phyloP scores from a whole-genome alignment of 2,888 invertebrate species.

The Xylocampa areola region DNA sequence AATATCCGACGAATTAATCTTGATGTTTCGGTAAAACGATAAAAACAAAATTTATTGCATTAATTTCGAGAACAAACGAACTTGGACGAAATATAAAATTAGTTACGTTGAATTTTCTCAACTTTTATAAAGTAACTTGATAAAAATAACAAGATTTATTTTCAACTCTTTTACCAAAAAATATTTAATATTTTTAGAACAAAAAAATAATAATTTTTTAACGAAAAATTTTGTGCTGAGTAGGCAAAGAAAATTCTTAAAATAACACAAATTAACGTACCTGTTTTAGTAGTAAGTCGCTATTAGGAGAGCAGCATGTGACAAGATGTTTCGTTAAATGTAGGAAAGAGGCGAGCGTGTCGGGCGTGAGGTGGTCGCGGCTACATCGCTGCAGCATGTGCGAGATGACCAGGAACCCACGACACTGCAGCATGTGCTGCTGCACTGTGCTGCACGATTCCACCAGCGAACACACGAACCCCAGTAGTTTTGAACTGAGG shows the following conservation, averaged over 20 bases:
- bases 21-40: slow-evolving; percentile 57
- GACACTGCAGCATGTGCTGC: slow-evolving; percentile 99
- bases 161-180: slow-evolving; percentile 19
- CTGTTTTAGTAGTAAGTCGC: slow-evolving; percentile 97
- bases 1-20: slow-evolving; percentile 63
- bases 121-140: slow-evolving; percentile 43
- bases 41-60: slow-evolving; percentile 60
- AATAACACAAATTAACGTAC: slow-evolving; percentile 83
- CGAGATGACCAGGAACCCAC: slow-evolving; percentile 99
- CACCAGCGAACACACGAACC: slow-evolving; percentile 99
- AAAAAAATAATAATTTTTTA: slow-evolving; percentile 7
- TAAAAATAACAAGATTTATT: slow-evolving; percentile 37
- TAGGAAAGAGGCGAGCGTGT: slow-evolving; percentile 97
- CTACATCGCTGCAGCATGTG: slow-evolving; percentile 98
- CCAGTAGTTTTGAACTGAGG: slow-evolving; percentile 97
- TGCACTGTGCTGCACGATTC: slow-evolving; percentile 99
- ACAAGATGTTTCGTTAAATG: slow-evolving; percentile 97
- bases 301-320: slow-evolving; percentile 97
- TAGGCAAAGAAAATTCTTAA: not conserved
- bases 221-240: not conserved
- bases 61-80: slow-evolving; percentile 55
- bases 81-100: slow-evolving; percentile 47
- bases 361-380: slow-evolving; percentile 97
- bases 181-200: slow-evolving; percentile 15
- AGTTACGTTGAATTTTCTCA: slow-evolving; percentile 27